Conservation (phyloP, 1,140 invertebrate genomes). For the Battus philenor region DNA sequence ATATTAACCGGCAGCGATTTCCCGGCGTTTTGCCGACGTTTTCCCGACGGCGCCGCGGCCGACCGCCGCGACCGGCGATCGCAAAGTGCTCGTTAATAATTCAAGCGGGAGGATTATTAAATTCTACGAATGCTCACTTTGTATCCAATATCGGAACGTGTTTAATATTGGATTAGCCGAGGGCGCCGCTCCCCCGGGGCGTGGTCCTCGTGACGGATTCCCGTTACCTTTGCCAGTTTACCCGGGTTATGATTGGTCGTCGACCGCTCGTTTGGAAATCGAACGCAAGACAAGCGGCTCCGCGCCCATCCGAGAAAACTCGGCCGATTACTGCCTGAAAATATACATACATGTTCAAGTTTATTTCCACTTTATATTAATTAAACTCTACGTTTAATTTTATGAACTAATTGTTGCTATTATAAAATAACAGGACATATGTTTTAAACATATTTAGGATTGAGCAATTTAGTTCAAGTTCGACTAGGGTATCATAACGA, state of each 20-base stretch:
- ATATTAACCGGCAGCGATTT: constrained; percentile 66
- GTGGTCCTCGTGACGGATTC: constrained; percentile 49
- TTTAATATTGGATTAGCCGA: constrained; percentile 72
- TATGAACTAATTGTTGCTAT: too few species aligned
- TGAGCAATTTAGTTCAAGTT: too few species aligned
- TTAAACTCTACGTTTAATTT: too few species aligned
- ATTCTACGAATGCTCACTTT: constrained; percentile 73
- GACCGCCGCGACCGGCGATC: constrained; percentile 62
- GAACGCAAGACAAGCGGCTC: not conserved
- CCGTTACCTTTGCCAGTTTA: constrained; percentile 37
- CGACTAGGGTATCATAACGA: too few species aligned
- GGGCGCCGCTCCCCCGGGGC: constrained; percentile 39
- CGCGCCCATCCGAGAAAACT: not conserved
- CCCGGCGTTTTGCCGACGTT: constrained; percentile 61
- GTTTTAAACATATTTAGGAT: too few species aligned
- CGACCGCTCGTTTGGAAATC: constrained; percentile 1
- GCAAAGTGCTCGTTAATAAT: constrained; percentile 75
- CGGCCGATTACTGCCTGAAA: not conserved
- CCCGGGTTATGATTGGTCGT: constrained; percentile 58
- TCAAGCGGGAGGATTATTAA: constrained; percentile 68
- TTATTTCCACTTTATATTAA: not conserved
- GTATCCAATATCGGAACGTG: constrained; percentile 71
- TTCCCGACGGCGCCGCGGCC: constrained; percentile 16
- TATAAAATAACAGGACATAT: too few species aligned
- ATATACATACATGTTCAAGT: not conserved